A percentile compares a stretch with the other conserved stretches of the same genome.
Conservation (phyloP, 2,888 invertebrate species). For the Parascotia fuliginaria region DNA sequence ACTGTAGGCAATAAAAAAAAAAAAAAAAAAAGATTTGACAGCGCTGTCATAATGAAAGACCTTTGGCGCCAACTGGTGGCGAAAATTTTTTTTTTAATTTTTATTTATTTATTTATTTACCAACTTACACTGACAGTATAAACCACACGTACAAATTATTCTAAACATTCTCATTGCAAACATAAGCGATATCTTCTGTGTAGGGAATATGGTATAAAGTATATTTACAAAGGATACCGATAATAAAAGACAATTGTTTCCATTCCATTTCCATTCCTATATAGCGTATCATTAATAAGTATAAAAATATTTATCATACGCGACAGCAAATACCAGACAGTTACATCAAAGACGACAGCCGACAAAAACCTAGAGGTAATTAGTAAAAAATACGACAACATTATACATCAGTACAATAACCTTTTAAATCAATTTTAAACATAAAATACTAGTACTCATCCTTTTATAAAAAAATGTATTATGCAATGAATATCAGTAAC, state of each 20-base stretch:
- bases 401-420: slow-evolving; percentile 42
- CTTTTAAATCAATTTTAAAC: slow-evolving; percentile 46
- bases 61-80: too few relatives aligned
- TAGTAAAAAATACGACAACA: slow-evolving; percentile 37
- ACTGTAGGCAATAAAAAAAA: too few relatives aligned
- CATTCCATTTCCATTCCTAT: not conserved
- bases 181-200: too few relatives aligned
- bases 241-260: slow-evolving; percentile 1
- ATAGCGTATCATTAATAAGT: not conserved
- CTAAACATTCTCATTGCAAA: not conserved
- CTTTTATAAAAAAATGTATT: slow-evolving; percentile 33
- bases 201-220: too few relatives aligned
- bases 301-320: not conserved
- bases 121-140: too few relatives aligned
- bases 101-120: too few relatives aligned
- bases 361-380: slow-evolving; percentile 24
- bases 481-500: slow-evolving; percentile 46
- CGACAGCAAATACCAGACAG: slow-evolving; percentile 1
- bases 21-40: too few relatives aligned
- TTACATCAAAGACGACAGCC: slow-evolving; percentile 6
- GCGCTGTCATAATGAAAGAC: too few relatives aligned
- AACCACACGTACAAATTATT: too few relatives aligned
- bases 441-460: slow-evolving; percentile 34
- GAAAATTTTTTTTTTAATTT: too few relatives aligned
- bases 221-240: too few relatives aligned